Conservation (phyloP, 2,797 vertebrate species). For the Mycteria americana region DNA sequence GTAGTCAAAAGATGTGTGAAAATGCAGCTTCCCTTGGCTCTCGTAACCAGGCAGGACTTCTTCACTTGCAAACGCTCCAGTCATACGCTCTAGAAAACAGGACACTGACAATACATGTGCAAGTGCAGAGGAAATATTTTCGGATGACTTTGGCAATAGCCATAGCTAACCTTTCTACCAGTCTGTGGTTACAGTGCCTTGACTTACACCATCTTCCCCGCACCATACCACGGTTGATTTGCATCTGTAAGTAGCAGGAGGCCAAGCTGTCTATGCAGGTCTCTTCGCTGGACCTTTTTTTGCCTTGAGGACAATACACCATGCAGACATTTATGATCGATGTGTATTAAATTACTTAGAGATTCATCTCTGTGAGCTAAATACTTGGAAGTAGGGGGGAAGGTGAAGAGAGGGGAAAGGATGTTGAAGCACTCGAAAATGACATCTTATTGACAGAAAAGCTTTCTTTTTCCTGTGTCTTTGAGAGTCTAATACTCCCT, state of each 20-base stretch:
- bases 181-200: background rate
- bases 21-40: background rate
- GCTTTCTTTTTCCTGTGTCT: background rate
- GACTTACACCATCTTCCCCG: background rate
- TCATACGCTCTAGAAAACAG: background rate
- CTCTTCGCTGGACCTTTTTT: background rate
- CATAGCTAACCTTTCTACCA: background rate
- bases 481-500: background rate
- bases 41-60: background rate
- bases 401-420: background rate
- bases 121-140: background rate
- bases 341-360: background rate
- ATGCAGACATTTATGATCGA: background rate
- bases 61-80: background rate
- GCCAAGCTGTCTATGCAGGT: background rate
- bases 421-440: background rate
- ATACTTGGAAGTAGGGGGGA: background rate
- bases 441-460: background rate
- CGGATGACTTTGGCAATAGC: background rate
- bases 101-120: background rate
- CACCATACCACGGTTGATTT: background rate
- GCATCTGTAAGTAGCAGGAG: background rate
- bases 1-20: background rate
- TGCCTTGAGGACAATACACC: background rate
- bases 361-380: background rate